Percentiles rank a stretch among this genome's conserved stretches.
Evolutionary conservation across 2,113 vertebrate genomes (phyloP).

Genomic region (Apus apus): DNA sequence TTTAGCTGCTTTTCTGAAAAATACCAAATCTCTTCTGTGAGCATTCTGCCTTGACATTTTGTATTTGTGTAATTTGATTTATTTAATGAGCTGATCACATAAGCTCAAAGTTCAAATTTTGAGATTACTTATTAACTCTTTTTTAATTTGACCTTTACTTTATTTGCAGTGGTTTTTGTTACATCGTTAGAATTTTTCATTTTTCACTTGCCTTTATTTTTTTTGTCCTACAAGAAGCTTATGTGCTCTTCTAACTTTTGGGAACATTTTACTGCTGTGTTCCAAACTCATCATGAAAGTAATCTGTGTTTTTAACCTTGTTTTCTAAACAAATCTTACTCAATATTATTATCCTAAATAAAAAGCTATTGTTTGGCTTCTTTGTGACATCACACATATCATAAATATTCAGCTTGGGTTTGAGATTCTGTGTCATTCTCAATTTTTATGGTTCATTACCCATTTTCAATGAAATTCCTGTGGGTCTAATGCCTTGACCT

Average conservation of each 20-base stretch:
- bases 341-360: neutral
- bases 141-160: conserved; percentile 50
- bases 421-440: conserved; percentile 70
- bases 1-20: neutral
- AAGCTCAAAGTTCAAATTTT: conserved; percentile 19
- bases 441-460: conserved; percentile 29
- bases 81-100: neutral
- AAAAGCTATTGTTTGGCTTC: neutral
- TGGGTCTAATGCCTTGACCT: neutral
- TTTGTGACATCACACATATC: neutral
- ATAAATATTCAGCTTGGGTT: neutral
- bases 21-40: no score
- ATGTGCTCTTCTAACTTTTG: accelerated
- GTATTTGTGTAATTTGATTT: neutral
- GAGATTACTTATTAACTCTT: conserved; percentile 58
- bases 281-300: neutral
- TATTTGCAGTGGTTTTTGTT: neutral
- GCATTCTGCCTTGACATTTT: neutral
- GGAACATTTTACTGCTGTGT: neutral
- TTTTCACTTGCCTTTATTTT: neutral
- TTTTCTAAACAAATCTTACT: neutral
- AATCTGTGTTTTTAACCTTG: neutral
- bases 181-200: neutral
- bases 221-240: neutral
- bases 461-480: neutral